Evolutionary conservation across 2,113 vertebrate species (phyloP).

Genomic region (Xiphophorus hellerii): DNA sequence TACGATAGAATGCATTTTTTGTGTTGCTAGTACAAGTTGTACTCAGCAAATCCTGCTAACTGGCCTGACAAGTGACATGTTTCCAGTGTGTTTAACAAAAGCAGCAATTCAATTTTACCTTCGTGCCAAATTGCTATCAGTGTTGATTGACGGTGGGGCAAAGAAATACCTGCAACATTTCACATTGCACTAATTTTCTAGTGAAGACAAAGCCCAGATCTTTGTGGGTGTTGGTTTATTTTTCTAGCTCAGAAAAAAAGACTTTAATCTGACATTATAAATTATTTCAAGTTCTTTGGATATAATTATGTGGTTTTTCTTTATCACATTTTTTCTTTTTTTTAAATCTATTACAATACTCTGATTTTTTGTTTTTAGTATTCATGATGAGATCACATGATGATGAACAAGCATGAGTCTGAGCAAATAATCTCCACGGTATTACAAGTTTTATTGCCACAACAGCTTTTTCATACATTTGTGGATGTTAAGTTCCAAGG

Average conservation of each 20-base stretch:
- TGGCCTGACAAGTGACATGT: neutral
- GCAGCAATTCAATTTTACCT: neutral
- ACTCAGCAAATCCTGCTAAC: neutral
- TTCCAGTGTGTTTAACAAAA: neutral
- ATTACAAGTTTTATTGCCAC: neutral
- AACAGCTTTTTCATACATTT: neutral
- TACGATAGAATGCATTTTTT: neutral
- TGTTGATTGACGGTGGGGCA: neutral
- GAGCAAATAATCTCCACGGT: neutral
- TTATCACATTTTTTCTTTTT: neutral
- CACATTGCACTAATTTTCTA: neutral
- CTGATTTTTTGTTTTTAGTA: neutral
- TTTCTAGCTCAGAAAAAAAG: neutral
- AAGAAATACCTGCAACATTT: slow-evolving; percentile 2
- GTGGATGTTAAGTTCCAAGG: neutral
- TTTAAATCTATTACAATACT: neutral
- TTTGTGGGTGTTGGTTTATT: neutral
- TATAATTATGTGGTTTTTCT: neutral
- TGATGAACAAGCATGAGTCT: neutral
- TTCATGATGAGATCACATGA: neutral
- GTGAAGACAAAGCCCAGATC: neutral
- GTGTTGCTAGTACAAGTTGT: neutral
- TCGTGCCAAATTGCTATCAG: neutral
- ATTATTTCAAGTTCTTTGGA: neutral
- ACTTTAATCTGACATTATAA: neutral